Evolutionary conservation across 2,113 vertebrate genomes (phyloP), one percentile per base, ranked within the genome.

Genomic region (Phalacrocorax aristotelis): DNA sequence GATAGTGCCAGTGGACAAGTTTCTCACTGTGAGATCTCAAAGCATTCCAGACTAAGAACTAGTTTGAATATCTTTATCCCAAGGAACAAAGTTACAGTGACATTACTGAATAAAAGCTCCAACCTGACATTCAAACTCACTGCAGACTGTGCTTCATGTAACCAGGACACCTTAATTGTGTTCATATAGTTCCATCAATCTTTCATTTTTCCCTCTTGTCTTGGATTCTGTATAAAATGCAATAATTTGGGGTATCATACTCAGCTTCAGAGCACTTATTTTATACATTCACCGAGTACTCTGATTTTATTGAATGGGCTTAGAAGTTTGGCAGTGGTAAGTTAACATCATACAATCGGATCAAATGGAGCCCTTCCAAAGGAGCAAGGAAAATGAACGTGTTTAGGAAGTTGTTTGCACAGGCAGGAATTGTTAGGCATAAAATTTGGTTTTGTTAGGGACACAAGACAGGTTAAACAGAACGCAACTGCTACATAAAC

Each of bases 391-490:
- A 95, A 96, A 79, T 13, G 2, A 76, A 78, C 1, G 6, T 12
- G 10, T 77, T 87, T 55, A 83, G 87, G 54, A 90, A 94, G 84
- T 62, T 89, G 75, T 87, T 15, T 71, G 70, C 71, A 88, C 27
- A 79, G 30, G 40, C 77, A 87, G 46, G 72, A 94, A 94, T 86
- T 90, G 71, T 87, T 83, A 87, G 65, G 70, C 84, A 82, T 55
- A 75, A 93, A 84, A 85, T 34, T 18, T 80, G 78, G 58, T 46
- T 95, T 55, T 87, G 66, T 80, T 49, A 91, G 46, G 49, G 81
- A 91, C 62, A 93, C 17, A 44, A 46, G 71, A 62, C 89, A 94
- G 82, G 95, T 89, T 88, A 58, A 89, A 70, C 21, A 90, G 62
- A 93, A 88, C 3, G 4, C 27, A 91, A 87, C 51, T 58, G 88